Evolutionary conservation across 2,888 invertebrate genomes (phyloP).

Genomic region (Sabatieria punctata): DNA sequence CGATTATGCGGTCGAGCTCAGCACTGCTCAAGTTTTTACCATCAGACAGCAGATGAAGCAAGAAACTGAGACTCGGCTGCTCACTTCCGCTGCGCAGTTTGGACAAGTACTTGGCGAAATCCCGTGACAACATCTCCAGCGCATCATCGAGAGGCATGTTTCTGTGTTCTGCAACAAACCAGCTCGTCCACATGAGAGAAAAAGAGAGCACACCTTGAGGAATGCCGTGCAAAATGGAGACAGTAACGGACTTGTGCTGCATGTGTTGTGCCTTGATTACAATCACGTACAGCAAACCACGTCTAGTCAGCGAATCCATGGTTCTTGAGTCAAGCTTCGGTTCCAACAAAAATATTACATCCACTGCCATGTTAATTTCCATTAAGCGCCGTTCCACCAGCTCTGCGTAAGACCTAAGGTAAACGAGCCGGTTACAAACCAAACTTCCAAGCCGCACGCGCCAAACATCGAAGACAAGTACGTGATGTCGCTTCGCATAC

Average conservation of each 20-base stretch:
- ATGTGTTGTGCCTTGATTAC: conserved; percentile 68
- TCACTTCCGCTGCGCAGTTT: conserved; percentile 12
- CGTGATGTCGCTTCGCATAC: too few species aligned
- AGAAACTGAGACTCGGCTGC: conserved; percentile 36
- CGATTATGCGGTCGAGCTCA: conserved; percentile 32
- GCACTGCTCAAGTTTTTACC: conserved; percentile 43
- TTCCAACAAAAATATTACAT: conserved; percentile 73
- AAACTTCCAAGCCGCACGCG: neutral
- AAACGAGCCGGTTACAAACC: neutral
- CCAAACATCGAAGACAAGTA: too few species aligned
- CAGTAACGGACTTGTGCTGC: conserved; percentile 63
- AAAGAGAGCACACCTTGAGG: conserved; percentile 49
- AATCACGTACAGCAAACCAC: conserved; percentile 75
- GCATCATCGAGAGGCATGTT: conserved; percentile 91
- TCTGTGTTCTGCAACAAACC: conserved; percentile 56
- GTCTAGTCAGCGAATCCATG: conserved; percentile 59
- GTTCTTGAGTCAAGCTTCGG: too few species aligned
- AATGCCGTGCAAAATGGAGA: conserved; percentile 68
- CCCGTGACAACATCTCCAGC: conserved; percentile 49
- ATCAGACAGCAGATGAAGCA: conserved; percentile 62
- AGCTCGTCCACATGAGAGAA: too few species aligned
- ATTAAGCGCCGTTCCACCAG: conserved; percentile 64
- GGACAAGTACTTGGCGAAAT: conserved; percentile 33
- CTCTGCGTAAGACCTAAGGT: conserved; percentile 63
- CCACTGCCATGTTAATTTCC: conserved; percentile 50